These are phyloP conservation scores for Pangasianodon hypophthalmus DNA, from an alignment of 2,113 vertebrate genomes.

Conservation along the genomic window DNA sequence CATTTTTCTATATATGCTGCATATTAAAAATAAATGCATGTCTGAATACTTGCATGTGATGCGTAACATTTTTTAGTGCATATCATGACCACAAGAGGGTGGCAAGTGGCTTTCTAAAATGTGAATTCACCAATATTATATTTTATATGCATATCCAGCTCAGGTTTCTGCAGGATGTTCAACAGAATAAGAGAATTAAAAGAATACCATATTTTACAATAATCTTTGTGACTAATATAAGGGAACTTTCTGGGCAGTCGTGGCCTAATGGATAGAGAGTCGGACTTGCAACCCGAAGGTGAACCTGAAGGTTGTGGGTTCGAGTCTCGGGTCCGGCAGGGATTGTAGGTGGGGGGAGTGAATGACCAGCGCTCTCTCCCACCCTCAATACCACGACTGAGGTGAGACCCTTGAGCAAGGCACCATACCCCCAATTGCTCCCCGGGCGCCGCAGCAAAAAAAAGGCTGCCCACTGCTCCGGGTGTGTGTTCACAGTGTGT, in stretches of 20 bases:
- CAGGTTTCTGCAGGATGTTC: background rate
- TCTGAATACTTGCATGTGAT: background rate
- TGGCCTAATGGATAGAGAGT: too few species aligned
- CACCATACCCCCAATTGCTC: too few species aligned
- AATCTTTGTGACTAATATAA: background rate
- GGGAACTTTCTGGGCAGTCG: background rate
- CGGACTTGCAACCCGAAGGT: too few species aligned
- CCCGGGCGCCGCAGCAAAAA: too few species aligned
- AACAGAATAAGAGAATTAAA: background rate
- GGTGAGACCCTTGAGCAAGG: too few species aligned
- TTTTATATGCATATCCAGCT: background rate
- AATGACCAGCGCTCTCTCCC: too few species aligned
- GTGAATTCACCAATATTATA: background rate
- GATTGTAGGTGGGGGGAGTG: too few species aligned
- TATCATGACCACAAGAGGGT: conserved; percentile 62
- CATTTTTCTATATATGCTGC: background rate
- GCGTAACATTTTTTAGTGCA: background rate
- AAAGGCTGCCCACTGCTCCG: too few species aligned
- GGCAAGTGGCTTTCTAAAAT: conserved; percentile 21
- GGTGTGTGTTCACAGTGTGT: too few species aligned
- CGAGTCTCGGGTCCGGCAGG: too few species aligned
- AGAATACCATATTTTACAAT: background rate
- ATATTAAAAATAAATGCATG: background rate
- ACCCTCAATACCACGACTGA: too few species aligned
- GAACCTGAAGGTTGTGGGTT: too few species aligned